Evolutionary conservation across 2,113 vertebrate genomes (phyloP).

Genomic region (Corapipo altera): DNA sequence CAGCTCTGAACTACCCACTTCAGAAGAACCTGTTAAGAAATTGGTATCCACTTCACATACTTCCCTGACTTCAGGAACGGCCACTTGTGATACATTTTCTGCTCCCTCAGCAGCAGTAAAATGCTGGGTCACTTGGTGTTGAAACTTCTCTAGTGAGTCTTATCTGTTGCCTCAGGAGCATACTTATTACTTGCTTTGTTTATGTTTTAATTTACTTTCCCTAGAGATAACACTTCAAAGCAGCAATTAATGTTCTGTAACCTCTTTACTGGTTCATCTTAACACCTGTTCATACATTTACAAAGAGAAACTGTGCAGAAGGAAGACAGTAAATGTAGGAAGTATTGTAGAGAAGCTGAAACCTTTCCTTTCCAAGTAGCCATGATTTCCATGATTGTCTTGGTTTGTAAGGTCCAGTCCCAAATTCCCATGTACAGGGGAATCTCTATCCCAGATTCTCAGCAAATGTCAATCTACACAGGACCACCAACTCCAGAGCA

Average conservation of each 20-base stretch:
- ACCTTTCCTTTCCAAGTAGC: background rate
- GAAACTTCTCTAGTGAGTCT: background rate
- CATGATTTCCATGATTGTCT: background rate
- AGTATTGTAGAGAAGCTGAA: background rate
- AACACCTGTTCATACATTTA: slow-evolving; percentile 30
- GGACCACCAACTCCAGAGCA: background rate
- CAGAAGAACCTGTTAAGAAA: background rate
- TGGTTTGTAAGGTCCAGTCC: background rate
- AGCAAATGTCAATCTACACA: background rate
- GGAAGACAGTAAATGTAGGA: background rate
- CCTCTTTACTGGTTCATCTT: background rate
- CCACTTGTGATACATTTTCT: background rate
- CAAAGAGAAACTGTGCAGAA: background rate
- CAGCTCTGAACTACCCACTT: background rate
- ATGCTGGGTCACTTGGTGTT: background rate
- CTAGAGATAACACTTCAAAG: slow-evolving; percentile 22
- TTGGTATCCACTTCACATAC: background rate
- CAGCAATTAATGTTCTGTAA: slow-evolving; percentile 35
- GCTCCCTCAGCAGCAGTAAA: background rate
- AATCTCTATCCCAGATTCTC: background rate
- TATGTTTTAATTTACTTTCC: slow-evolving; percentile 39
- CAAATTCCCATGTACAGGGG: background rate
- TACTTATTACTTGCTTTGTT: slow-evolving; percentile 6
- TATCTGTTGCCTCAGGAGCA: slow-evolving; percentile 5
- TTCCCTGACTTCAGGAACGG: background rate